Evolutionary conservation across 2,888 invertebrate species (phyloP).

Genomic region (Chymomyza caudatula): DNA sequence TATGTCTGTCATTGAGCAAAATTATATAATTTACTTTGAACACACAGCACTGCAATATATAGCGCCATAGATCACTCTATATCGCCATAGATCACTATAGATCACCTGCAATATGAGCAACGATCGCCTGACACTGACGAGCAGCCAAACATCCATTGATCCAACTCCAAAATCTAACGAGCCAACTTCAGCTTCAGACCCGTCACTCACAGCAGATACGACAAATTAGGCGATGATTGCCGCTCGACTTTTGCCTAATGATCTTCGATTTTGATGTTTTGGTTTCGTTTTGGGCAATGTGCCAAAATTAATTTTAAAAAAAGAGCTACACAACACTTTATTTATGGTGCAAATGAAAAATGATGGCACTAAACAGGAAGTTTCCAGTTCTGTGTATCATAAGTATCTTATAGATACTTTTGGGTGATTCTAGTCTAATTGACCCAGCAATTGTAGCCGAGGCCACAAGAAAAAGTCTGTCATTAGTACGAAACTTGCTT

Average conservation of each 20-base stretch:
- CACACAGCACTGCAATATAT: constrained; percentile 14
- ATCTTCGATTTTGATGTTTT: not conserved
- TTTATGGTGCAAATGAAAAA: not conserved
- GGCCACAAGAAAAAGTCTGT: too few relatives aligned
- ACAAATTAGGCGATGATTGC: constrained; percentile 49
- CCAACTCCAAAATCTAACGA: not conserved
- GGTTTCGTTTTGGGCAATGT: not conserved
- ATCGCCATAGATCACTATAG: not conserved
- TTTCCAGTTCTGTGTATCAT: not conserved
- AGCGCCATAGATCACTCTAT: constrained; percentile 14
- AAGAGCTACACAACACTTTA: not conserved
- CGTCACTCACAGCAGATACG: constrained; percentile 21
- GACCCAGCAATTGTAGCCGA: too few relatives aligned
- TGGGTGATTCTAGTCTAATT: not conserved
- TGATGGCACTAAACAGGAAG: not conserved
- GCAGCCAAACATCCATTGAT: not conserved
- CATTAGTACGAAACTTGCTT: too few relatives aligned
- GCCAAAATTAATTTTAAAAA: not conserved
- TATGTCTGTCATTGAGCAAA: constrained; percentile 48
- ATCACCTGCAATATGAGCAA: not conserved
- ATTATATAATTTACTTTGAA: constrained; percentile 48
- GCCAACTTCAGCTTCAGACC: not conserved
- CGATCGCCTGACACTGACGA: not conserved
- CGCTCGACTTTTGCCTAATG: constrained; percentile 12
- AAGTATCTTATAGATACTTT: not conserved